Evolutionary conservation across 2,113 vertebrate species (phyloP).

Genomic region (Gobiocypris rarus): DNA sequence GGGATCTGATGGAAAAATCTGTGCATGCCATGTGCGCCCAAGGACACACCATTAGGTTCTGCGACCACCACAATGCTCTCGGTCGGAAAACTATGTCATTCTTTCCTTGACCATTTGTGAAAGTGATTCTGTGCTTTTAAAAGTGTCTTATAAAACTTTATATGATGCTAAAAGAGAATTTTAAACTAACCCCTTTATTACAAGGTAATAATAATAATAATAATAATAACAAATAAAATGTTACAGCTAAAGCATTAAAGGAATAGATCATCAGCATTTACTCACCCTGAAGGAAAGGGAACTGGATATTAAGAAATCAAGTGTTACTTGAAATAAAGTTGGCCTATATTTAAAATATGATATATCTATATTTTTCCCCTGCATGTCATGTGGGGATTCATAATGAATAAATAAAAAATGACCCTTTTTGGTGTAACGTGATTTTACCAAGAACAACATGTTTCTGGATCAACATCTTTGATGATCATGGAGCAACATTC

Average conservation of each 20-base stretch:
- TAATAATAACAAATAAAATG: not conserved
- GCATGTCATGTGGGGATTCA: too few species aligned
- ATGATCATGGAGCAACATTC: too few species aligned
- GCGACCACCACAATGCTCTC: not conserved
- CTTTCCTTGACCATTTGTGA: not conserved
- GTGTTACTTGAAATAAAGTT: too few species aligned
- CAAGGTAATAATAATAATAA: not conserved
- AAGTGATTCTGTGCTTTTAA: conserved; percentile 22
- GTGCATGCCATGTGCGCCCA: conserved; percentile 25
- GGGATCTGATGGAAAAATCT: conserved; percentile 36
- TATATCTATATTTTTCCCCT: too few species aligned
- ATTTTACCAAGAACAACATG: too few species aligned
- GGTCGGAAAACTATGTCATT: not conserved
- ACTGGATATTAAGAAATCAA: too few species aligned
- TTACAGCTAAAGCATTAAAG: not conserved
- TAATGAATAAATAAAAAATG: too few species aligned
- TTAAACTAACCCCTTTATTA: not conserved
- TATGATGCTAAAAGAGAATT: not conserved
- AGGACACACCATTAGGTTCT: conserved; percentile 30
- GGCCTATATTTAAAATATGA: too few species aligned
- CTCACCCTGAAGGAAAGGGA: too few species aligned
- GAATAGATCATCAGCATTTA: not conserved
- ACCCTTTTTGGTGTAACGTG: too few species aligned
- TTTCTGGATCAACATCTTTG: too few species aligned
- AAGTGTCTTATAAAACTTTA: conserved; percentile 20